Evolutionary conservation across 2,797 vertebrate species (phyloP).

Genomic region (Cephalopachus bancanus): DNA sequence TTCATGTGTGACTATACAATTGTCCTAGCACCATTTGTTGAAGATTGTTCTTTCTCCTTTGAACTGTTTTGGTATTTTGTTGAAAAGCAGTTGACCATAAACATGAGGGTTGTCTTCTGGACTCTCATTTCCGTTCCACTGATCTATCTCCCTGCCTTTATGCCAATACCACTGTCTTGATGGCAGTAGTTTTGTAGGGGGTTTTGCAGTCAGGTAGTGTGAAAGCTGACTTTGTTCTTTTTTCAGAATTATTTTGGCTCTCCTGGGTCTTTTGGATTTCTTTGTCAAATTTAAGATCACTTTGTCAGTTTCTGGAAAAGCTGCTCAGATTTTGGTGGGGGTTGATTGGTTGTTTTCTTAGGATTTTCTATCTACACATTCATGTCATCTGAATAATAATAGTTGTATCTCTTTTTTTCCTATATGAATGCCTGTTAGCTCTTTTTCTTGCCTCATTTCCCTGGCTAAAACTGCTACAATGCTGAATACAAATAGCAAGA

Average conservation of each 20-base stretch:
- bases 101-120: background rate
- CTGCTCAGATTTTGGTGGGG: background rate
- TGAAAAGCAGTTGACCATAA: background rate
- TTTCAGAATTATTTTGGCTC: background rate
- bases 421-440: background rate
- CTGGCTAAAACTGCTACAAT: background rate
- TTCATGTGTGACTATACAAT: background rate
- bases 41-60: background rate
- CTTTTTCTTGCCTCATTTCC: background rate
- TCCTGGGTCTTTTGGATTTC: background rate
- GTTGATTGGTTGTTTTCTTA: slow-evolving; percentile 5
- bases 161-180: background rate
- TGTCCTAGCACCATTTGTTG: background rate
- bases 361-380: background rate
- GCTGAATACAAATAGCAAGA: background rate
- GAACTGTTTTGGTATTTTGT: slow-evolving; percentile 7
- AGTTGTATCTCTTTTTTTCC: background rate
- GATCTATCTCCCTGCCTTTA: background rate
- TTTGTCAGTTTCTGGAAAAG: background rate
- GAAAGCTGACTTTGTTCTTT: background rate
- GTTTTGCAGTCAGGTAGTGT: background rate
- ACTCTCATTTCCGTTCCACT: background rate
- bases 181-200: background rate
- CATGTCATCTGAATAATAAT: background rate
- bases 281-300: slow-evolving; percentile 9